These are phyloP conservation scores for Alouatta palliata DNA, from an alignment of 2,113 vertebrate species.

Conservation along the genomic window DNA sequence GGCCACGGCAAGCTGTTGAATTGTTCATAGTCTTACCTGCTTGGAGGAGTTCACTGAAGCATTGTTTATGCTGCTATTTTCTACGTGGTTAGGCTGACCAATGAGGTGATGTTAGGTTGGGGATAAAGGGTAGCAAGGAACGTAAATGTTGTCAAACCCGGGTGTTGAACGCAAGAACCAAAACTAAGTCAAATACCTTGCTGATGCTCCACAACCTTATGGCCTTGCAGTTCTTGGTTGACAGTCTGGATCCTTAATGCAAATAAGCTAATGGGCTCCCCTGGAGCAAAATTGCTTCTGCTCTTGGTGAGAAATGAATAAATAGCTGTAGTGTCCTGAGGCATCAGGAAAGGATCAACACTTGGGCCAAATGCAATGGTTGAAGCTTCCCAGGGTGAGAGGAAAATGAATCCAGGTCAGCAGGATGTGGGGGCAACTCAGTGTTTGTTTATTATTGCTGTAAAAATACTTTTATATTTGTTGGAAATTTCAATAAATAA, in stretches of 20 bases:
- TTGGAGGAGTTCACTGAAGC: slow-evolving; percentile 52
- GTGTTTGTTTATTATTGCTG: background rate
- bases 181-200: slow-evolving; percentile 18
- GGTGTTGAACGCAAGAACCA: background rate
- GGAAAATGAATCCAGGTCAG: slow-evolving; percentile 3
- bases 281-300: slow-evolving; percentile 39
- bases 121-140: background rate
- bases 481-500: slow-evolving; percentile 41
- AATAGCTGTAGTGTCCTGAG: background rate
- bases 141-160: background rate
- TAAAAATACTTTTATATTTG: slow-evolving; percentile 27
- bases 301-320: slow-evolving; percentile 53
- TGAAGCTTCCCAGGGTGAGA: background rate
- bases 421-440: background rate
- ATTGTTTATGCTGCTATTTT: slow-evolving; percentile 58
- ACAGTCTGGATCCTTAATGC: slow-evolving; percentile 43
- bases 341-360: slow-evolving; percentile 42
- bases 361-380: background rate
- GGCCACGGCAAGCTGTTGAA: slow-evolving; percentile 56
- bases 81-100: slow-evolving; percentile 34
- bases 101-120: background rate
- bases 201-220: background rate
- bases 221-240: slow-evolving; percentile 53
- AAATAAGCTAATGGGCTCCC: slow-evolving; percentile 39
- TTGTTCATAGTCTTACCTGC: slow-evolving; percentile 73